These are phyloP conservation scores for Lepidochitona cinerea DNA, from an alignment of 2,888 invertebrate genomes.

Conservation along the genomic window DNA sequence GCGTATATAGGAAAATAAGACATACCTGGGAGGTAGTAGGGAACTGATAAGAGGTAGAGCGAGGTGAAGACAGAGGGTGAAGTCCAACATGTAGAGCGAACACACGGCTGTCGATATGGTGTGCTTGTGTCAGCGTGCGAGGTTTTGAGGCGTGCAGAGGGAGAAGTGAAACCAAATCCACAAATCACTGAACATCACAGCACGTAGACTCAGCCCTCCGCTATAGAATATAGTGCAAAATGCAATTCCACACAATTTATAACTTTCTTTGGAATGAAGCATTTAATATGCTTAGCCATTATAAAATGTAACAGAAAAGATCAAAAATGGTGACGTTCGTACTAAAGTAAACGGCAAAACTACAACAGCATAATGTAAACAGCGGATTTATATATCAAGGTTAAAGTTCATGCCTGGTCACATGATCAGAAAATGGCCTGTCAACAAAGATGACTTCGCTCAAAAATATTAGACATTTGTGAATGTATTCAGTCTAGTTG, in stretches of 20 bases:
- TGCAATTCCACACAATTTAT: no score
- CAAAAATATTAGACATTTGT: no score
- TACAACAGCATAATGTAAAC: no score
- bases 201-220: not conserved
- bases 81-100: slow-evolving; percentile 3
- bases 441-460: not conserved
- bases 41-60: slow-evolving; percentile 52
- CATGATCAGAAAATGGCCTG: slow-evolving; percentile 7
- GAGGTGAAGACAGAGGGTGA: slow-evolving; percentile 23
- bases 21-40: slow-evolving; percentile 58
- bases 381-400: slow-evolving; percentile 26
- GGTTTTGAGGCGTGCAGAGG: not conserved
- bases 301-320: no score
- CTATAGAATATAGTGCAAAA: not conserved
- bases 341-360: no score
- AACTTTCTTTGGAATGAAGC: no score
- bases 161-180: slow-evolving; percentile 24
- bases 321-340: no score
- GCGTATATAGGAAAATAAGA: slow-evolving; percentile 34
- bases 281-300: no score
- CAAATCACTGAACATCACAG: slow-evolving; percentile 17
- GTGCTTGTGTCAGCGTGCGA: slow-evolving; percentile 1
- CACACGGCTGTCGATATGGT: not conserved
- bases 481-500: no score
- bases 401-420: slow-evolving; percentile 36